Base-by-base conservation (phyloP, 2,888 invertebrate species). In the Cephus nigrinus region DNA sequence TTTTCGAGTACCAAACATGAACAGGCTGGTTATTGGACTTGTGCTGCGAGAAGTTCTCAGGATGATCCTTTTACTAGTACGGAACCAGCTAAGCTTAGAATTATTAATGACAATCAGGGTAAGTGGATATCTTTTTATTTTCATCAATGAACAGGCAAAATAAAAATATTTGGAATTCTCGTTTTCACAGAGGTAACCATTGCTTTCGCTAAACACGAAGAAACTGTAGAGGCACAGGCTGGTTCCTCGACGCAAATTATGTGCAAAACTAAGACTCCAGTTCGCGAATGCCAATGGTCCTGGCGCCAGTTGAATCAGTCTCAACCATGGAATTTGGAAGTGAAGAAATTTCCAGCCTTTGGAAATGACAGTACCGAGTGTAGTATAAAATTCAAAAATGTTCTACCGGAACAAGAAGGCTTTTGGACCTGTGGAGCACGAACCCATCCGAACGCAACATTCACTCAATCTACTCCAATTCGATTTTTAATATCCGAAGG, bases 11-110 rank as follows among this genome's bases (percentile, higher is more conserved):
- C 88, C 73, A 88, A 89, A 82, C 85, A 90, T 81, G 91, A 91
- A 79, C 91, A 91, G 81, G 88, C 88, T 79, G 91, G 91, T 80
- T 89, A 90, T 78, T 91, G 91, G 91, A 89, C 87, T 72, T 91
- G 91, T 80, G 91, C 91, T 15, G 91, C 89, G n/a, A 84, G 90
- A 80, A 84, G 81, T 77, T 86, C 87, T 68, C 80, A 81, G 40
- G 87, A 85, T 75, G 88, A 87, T 78, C 83, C 86, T 79, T 91
- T 91, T 85, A 89, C 88, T 73, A 88, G 88, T 78, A 90, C 90
- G 35, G 82, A 85, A 75, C 90, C 91, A 1, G 90, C 90, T 12
- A 90, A 88, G 80, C 85, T 91, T 77, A 88, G 85, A 81, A 90
- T 91, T 78, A 80, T 86, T 76, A 86, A 86, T 79, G 84, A 83